Base-by-base conservation (phyloP, 2,797 vertebrate species). In the Crocodylus rhombifer region DNA sequence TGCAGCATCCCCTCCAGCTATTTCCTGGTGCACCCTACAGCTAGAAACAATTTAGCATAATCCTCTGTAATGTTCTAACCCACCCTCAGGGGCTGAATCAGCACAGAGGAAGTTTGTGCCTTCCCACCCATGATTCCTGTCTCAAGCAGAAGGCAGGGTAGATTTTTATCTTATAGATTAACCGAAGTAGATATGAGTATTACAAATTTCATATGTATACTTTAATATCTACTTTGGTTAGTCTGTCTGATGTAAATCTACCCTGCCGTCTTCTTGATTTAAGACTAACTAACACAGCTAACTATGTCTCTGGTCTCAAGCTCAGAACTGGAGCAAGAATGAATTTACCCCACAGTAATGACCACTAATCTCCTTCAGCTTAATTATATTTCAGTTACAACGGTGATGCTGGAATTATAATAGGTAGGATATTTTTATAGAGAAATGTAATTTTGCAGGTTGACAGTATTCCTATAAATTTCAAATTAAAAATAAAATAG, bases 361-460 rank as follows among this genome's bases (percentile, higher is more conserved):
- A 63, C 15, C 77, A 7, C 51, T 84, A 84, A 89, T 65, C 65
- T n/a, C 6, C 80, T 91, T 60, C 26, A 4, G 61, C 84, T 90
- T 86, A 91, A 81, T 6, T 58, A 7, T 74, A 20, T 26, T 89
- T 60, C 76, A 81, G 73, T n/a, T 58, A 77, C 88, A 95, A 62
- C 65, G 64, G 82, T n/a, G 7, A 76, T 63, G 84, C 5, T 23
- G 11, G 6, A 69, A 77, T 25, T 63, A 15, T 30, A 85, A 76
- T 12, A 77, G 42, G 9, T 2, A 51, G 4, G 1, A 74, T 51
- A 86, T 65, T 86, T 17, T 17, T 87, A 62, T 9, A 75, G 17
- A 79, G 2, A 89, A 78, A 20, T 7, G 0, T 0, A n/a, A 71
- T 71, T 42, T 21, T 25, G 17, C n/a, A 17, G 2, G 4, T 26